Percentiles rank a stretch among this genome's conserved stretches.
phyloP scores from a whole-genome alignment of 2,888 invertebrate genomes.

The Neoaliturus tenellus region DNA sequence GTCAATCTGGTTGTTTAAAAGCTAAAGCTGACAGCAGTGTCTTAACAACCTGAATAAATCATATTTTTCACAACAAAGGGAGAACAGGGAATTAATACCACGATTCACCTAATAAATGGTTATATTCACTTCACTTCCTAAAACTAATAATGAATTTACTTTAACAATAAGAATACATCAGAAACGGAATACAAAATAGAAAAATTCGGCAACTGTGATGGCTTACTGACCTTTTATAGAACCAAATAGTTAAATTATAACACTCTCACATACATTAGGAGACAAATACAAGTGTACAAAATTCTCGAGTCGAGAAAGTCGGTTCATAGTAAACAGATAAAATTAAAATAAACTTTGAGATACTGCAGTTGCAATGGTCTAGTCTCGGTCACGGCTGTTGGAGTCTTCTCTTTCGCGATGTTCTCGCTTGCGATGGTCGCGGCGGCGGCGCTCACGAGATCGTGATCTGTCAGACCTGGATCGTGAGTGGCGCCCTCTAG shows the following conservation, averaged over 20 bases:
- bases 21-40: too few species aligned
- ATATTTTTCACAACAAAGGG: too few species aligned
- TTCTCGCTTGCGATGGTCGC: constrained; percentile 60
- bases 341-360: background rate
- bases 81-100: background rate
- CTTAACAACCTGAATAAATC: too few species aligned
- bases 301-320: background rate
- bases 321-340: background rate
- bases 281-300: background rate
- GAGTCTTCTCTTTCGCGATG: constrained; percentile 59
- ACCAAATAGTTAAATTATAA: background rate
- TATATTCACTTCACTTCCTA: constrained; percentile 5
- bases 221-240: background rate
- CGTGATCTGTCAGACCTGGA: constrained; percentile 67
- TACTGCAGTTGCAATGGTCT: background rate
- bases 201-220: background rate
- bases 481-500: constrained; percentile 63
- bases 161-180: background rate
- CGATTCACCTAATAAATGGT: background rate
- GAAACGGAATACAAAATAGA: background rate
- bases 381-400: constrained; percentile 49
- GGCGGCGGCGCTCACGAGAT: constrained; percentile 66
- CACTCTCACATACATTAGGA: background rate
- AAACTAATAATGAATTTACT: constrained; percentile 5
- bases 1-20: too few species aligned